phyloP scores from a whole-genome alignment of 2,797 vertebrate genomes.

The Kryptopterus vitreolus region DNA sequence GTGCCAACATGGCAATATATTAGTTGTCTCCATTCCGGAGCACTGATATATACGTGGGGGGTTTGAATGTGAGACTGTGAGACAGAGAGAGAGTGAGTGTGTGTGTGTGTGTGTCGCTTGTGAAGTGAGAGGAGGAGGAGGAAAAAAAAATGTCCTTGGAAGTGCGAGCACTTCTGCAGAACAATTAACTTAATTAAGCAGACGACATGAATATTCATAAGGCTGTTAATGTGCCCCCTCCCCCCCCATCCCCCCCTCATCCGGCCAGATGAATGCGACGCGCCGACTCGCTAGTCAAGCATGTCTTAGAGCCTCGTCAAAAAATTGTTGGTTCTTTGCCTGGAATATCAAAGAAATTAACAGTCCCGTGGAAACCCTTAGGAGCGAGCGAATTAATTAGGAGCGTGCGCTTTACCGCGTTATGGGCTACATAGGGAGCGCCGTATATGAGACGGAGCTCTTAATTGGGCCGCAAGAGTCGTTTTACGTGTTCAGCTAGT shows the following conservation, averaged over 20 bases:
- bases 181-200: constrained; percentile 95
- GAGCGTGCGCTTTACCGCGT: constrained; percentile 69
- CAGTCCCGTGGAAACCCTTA: constrained; percentile 74
- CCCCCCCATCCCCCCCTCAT: constrained; percentile 56
- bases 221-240: constrained; percentile 84
- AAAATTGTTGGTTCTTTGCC: constrained; percentile 79
- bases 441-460: constrained; percentile 44
- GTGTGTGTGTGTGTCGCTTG: constrained; percentile 45
- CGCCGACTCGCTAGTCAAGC: constrained; percentile 88
- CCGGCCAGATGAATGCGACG: constrained; percentile 88
- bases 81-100: neutral
- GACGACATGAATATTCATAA: constrained; percentile 90
- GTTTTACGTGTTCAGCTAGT: constrained; percentile 46
- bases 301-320: constrained; percentile 84
- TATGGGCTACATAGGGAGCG: constrained; percentile 50
- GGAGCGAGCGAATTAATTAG: constrained; percentile 75
- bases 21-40: constrained; percentile 62
- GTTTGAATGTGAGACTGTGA: constrained; percentile 24
- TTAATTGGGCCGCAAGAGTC: constrained; percentile 53
- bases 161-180: constrained; percentile 85
- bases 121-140: constrained; percentile 7
- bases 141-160: constrained; percentile 78
- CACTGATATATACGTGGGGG: constrained; percentile 44
- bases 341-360: constrained; percentile 80
- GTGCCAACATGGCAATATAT: constrained; percentile 57